Conservation (phyloP, 2,888 invertebrate genomes). For the Orgyia antiqua region DNA sequence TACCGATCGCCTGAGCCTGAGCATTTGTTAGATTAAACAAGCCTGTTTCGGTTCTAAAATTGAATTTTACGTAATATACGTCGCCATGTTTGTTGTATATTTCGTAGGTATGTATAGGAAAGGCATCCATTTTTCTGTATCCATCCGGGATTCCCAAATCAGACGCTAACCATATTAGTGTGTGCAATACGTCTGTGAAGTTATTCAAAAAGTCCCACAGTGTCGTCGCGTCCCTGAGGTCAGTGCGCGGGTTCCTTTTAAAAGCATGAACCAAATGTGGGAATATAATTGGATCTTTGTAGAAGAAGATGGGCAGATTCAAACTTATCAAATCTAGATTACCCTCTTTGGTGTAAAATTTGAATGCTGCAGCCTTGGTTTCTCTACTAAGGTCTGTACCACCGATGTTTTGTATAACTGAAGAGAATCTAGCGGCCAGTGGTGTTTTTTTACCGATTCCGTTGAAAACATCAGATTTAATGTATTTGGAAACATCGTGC, state of each 20-base stretch:
- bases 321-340: constrained; percentile 92
- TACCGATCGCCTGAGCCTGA: constrained; percentile 80
- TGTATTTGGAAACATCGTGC: constrained; percentile 86
- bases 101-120: constrained; percentile 94
- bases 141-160: constrained; percentile 95
- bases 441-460: constrained; percentile 87
- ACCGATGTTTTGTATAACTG: constrained; percentile 88
- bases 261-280: constrained; percentile 92
- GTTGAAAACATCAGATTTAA: constrained; percentile 85
- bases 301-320: constrained; percentile 91
- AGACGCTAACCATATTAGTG: constrained; percentile 82
- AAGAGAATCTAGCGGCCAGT: constrained; percentile 85
- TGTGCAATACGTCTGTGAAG: not conserved
- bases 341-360: constrained; percentile 93
- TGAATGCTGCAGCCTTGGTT: constrained; percentile 90
- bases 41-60: constrained; percentile 92
- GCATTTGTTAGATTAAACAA: constrained; percentile 84
- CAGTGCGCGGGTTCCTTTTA: constrained; percentile 92
- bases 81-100: constrained; percentile 85
- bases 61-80: constrained; percentile 90
- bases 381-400: constrained; percentile 91
- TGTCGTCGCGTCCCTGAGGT: constrained; percentile 88
- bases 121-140: constrained; percentile 92
- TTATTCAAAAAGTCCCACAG: constrained; percentile 89
- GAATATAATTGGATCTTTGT: constrained; percentile 90